These are phyloP conservation scores for Myathropa florea DNA, from an alignment of 2,888 invertebrate species.

Conservation along the genomic window DNA sequence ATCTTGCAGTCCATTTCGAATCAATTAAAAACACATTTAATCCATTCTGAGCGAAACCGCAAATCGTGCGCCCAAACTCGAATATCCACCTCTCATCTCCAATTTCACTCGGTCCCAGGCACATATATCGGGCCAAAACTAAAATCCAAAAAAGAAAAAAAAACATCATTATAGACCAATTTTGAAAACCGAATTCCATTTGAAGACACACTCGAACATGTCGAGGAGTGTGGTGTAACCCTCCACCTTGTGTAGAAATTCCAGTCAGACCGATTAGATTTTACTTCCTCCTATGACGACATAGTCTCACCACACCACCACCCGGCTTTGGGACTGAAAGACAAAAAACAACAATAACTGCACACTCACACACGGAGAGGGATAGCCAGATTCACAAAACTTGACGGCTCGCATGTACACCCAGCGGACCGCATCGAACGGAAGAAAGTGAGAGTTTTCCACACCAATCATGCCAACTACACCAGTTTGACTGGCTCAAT, in stretches of 20 bases:
- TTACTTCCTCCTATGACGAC: conserved; percentile 68
- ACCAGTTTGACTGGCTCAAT: conserved; percentile 59
- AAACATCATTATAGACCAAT: conserved; percentile 46
- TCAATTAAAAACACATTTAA: background rate
- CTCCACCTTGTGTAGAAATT: background rate
- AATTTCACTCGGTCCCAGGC: background rate
- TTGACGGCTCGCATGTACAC: background rate
- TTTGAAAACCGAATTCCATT: conserved; percentile 43
- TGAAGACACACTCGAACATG: conserved; percentile 5
- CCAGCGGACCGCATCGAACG: conserved; percentile 63
- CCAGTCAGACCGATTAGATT: conserved; percentile 35
- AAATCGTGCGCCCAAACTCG: background rate
- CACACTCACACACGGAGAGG: conserved; percentile 2
- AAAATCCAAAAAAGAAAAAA: background rate
- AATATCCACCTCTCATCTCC: background rate
- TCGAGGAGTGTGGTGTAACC: background rate
- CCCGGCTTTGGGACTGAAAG: background rate
- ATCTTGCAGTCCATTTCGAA: background rate
- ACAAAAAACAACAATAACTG: background rate
- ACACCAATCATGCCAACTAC: conserved; percentile 63
- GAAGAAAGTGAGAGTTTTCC: conserved; percentile 71
- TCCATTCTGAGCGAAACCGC: background rate
- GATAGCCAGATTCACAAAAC: background rate
- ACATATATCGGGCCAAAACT: too few relatives aligned
- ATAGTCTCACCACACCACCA: conserved; percentile 50